Base-by-base conservation (phyloP, 1,140 invertebrate genomes). In the Drosophila navojoa region DNA sequence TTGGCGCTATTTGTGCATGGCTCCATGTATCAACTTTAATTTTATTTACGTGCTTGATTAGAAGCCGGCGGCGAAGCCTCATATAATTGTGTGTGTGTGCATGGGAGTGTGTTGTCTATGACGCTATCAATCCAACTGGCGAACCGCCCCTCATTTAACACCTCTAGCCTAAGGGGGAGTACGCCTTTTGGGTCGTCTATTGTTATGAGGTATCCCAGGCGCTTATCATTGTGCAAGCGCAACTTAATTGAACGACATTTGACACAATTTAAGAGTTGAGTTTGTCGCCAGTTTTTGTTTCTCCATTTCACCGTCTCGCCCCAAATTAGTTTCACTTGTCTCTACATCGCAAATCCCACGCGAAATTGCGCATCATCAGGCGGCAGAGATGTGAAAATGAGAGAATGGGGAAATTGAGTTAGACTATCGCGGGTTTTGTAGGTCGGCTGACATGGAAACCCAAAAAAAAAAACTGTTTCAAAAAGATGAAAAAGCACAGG, bases 41-140 rank as follows among this genome's bases (percentile, higher is more conserved):
- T 87, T 87, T 87, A 87, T 87, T 87, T 87, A 87, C 82, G 84
- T 87, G 82, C 82, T 89, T 87, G 82, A 87, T 87, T 87, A 87
- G 79, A 81, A 77, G 84, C 74, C 61, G 58, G 64, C 63, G 59
- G 38, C 57, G 19, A 6, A 16, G 42, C 5, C 15, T 45, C 42
- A 6, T 45, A 45, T 45, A 15, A 11, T 5, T 49, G 22, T 45
- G 42, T 64, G 19, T 57, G 22, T 67, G 10, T 22, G 35, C 49
- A 5, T 47, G 29, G 35, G 32, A 50, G 11, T 57, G n/a, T 47
- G 29, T 55, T 72, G 62, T 52, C 16, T 47, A 53, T 70, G 52
- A 9, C 35, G 52, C 49, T 57, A 70, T 71, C 61, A 71, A 63
- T 75, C 49, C 72, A 58, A 16, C 29, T 57, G 47, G 57, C 38